Evolutionary conservation across 2,888 invertebrate genomes (phyloP).

Genomic region (Lochmaea capreae): DNA sequence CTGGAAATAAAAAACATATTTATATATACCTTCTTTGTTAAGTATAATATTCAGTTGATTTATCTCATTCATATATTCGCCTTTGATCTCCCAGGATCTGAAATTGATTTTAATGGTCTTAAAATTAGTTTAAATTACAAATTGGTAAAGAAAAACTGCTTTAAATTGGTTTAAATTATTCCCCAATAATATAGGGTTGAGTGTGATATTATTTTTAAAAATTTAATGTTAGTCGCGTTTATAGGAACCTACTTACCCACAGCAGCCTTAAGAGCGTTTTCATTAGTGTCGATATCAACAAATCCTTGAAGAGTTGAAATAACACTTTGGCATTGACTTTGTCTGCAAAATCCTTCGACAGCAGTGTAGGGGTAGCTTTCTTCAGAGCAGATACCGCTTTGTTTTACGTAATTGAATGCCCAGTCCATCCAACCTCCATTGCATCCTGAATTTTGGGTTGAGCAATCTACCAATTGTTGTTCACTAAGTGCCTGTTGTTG

Average conservation of each 20-base stretch:
- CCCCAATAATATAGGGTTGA: too few species aligned
- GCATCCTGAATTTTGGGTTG: slow-evolving; percentile 82
- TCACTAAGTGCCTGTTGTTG: slow-evolving; percentile 81
- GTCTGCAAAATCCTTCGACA: slow-evolving; percentile 31
- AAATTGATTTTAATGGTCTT: too few species aligned
- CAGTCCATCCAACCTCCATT: slow-evolving; percentile 82
- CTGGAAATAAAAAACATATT: slow-evolving; percentile 65
- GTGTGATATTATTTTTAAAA: too few species aligned
- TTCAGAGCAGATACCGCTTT: slow-evolving; percentile 87
- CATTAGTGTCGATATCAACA: slow-evolving; percentile 4
- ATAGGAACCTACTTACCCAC: slow-evolving; percentile 12
- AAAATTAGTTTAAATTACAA: too few species aligned
- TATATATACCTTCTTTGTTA: not conserved
- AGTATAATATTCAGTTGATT: not conserved
- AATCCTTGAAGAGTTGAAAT: not conserved
- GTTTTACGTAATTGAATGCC: slow-evolving; percentile 83
- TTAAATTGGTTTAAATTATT: not conserved
- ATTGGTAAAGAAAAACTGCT: not conserved
- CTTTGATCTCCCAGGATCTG: not conserved
- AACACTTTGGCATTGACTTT: not conserved
- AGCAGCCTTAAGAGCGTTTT: slow-evolving; percentile 4
- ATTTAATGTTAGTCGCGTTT: too few species aligned
- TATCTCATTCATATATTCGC: not conserved
- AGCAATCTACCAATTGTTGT: slow-evolving; percentile 87
- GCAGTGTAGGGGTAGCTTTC: slow-evolving; percentile 78